phyloP scores from a whole-genome alignment of 2,113 vertebrate species.

The Ahaetulla prasina region DNA sequence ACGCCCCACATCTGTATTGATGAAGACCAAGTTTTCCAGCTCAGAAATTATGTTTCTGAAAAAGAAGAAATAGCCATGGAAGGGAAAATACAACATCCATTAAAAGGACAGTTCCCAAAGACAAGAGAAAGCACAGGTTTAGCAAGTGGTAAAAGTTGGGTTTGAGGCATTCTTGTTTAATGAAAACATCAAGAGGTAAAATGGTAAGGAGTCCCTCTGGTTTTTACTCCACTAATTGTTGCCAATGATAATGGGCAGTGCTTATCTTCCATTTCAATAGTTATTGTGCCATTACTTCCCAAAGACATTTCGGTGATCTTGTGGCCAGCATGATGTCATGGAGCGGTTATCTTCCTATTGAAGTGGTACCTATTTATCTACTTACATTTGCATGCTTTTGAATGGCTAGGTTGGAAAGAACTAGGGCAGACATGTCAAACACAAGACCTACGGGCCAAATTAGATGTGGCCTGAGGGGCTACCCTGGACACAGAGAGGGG shows the following conservation, averaged over 20 bases:
- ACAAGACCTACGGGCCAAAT: no score
- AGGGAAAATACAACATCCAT: neutral
- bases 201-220: neutral
- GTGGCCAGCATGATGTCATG: neutral
- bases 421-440: no score
- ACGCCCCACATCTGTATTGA: slow-evolving; percentile 86
- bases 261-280: neutral
- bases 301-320: neutral
- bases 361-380: neutral
- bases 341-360: neutral
- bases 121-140: fast-evolving
- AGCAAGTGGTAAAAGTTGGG: neutral
- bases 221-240: neutral
- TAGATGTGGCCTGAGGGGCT: no score
- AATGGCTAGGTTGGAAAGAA: neutral
- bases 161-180: neutral
- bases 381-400: neutral
- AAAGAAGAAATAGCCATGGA: neutral
- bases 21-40: slow-evolving; percentile 84
- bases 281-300: neutral
- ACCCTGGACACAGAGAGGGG: no score
- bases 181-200: neutral
- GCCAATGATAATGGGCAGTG: neutral
- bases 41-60: slow-evolving; percentile 82
- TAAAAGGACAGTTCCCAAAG: neutral